Evolutionary conservation across 2,888 invertebrate genomes (phyloP), one percentile per base, ranked within the genome.

Genomic region (Melipona beecheii): DNA sequence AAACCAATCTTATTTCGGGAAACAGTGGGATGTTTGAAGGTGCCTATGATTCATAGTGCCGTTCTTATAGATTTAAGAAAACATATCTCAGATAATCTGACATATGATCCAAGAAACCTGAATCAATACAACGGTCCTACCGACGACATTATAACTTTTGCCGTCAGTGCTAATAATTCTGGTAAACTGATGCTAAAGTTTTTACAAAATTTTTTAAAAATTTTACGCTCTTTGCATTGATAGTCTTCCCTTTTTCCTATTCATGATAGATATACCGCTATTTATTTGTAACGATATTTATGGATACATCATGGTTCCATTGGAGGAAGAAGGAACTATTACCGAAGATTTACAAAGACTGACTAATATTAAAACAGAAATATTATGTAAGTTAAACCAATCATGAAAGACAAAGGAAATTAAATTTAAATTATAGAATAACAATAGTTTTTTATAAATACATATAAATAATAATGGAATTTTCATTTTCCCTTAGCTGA

Each of bases 121-220:
- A 91, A 92, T 4, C 92, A 95, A n/a, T 98, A 97, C 90, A 94
- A 96, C 75, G 98, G 98, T 0, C 97, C 98, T 0, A 95, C 96
- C 1, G 99, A 99, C 95, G 99, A 99, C 93, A 98, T 99, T 72
- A 98, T 99, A 86, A 96, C 97, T 0, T 99, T 99, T 95, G 99
- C 99, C 5, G 94, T 97, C 17, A 97, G 97, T 68, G 98, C 98
- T 0, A 97, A 96, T 91, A 95, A 95, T 83, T 96, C 96, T 85
- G 96, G 96, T 96, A 92, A 90, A 88, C 84, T n/a, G 11, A 24
- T 27, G 17, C 3, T 43, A 11, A 21, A 69, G 62, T 43, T 64
- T 36, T 31, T 5, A 54, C 21, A 24, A 5, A 21, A 50, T 69
- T 82, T 50, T 60, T 15, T 31, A 2, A 5, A 36, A 5, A 49